Conservation (phyloP, 2,888 invertebrate species). For the Mythimna impura region DNA sequence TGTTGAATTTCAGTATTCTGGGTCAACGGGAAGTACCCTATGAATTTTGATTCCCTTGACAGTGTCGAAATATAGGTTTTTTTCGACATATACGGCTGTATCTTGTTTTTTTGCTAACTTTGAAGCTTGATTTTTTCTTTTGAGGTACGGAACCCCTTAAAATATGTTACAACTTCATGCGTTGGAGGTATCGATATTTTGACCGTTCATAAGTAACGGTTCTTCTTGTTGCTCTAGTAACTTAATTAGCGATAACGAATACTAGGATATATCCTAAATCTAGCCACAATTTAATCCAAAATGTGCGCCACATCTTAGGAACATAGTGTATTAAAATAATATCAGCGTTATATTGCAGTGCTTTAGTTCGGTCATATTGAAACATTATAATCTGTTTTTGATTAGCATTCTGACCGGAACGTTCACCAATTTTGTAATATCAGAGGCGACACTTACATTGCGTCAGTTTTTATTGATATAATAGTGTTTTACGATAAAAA, state of each 20-base stretch:
- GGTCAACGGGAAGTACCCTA: no score
- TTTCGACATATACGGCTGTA: no score
- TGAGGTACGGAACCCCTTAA: no score
- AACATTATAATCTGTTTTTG: constrained; percentile 50
- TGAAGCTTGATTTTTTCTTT: no score
- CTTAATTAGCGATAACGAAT: background rate
- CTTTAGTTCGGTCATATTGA: constrained; percentile 44
- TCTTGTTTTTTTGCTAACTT: no score
- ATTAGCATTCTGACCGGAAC: constrained; percentile 35
- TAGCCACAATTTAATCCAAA: background rate
- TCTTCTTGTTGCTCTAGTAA: background rate
- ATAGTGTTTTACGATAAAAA: background rate
- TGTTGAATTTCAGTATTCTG: no score
- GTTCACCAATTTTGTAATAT: constrained; percentile 9
- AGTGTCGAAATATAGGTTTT: no score
- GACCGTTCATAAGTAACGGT: no score
- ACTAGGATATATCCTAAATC: background rate
- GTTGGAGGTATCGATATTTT: no score
- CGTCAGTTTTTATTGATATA: background rate
- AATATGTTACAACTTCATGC: no score
- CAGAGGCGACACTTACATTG: background rate
- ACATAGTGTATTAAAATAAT: constrained; percentile 59
- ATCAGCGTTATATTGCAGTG: constrained; percentile 51
- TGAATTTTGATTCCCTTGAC: no score
- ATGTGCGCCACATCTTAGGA: constrained; percentile 22